These are phyloP conservation scores for Pangasius sanitwongsei DNA, from an alignment of 2,797 vertebrate genomes.

Conservation along the genomic window DNA sequence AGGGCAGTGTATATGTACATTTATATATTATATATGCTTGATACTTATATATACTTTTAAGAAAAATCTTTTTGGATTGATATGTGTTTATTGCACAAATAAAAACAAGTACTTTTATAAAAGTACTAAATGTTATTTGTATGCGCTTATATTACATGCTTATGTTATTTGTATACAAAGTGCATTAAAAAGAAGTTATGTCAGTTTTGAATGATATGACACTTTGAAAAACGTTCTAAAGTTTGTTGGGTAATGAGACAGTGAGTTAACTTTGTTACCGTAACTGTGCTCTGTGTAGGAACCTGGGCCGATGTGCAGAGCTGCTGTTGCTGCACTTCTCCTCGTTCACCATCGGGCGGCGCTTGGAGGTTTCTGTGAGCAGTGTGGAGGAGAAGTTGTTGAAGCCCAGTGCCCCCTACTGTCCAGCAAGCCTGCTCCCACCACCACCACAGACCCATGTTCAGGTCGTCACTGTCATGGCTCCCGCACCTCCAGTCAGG, in stretches of 20 bases:
- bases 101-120: not conserved
- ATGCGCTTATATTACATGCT: not conserved
- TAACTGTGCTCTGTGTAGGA: slow-evolving; percentile 67
- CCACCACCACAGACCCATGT: slow-evolving; percentile 36
- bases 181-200: not conserved
- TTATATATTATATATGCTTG: no score
- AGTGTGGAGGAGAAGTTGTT: slow-evolving; percentile 80
- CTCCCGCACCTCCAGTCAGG: slow-evolving; percentile 63
- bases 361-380: slow-evolving; percentile 80
- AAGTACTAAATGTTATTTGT: not conserved
- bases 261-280: not conserved
- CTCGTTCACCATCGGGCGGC: slow-evolving; percentile 84
- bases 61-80: no score
- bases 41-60: no score
- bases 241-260: not conserved
- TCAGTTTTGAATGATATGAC: not conserved
- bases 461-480: slow-evolving; percentile 67
- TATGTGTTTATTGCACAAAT: no score
- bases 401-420: slow-evolving; percentile 73
- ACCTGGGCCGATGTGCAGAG: slow-evolving; percentile 82
- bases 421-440: slow-evolving; percentile 32
- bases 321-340: slow-evolving; percentile 89
- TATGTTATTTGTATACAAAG: not conserved
- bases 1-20: no score
- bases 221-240: not conserved